phyloP scores from a whole-genome alignment of 1,140 invertebrate species.

The Camponotus pennsylvanicus region DNA sequence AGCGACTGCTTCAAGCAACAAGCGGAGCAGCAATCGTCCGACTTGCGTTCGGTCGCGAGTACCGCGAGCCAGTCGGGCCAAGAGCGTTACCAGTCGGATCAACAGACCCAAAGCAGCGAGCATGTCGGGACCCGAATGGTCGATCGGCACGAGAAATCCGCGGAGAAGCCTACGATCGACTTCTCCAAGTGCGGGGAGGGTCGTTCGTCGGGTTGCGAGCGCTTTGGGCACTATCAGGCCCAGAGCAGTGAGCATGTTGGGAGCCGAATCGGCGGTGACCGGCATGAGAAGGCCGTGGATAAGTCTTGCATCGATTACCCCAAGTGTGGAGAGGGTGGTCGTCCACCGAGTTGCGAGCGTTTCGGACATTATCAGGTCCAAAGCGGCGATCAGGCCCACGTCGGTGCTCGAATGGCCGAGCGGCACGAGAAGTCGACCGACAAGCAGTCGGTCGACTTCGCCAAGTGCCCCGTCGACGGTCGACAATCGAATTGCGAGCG shows the following conservation, averaged over 20 bases:
- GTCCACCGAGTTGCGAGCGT: slow-evolving; percentile 71
- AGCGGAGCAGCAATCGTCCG: slow-evolving; percentile 65
- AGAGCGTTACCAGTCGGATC: slow-evolving; percentile 75
- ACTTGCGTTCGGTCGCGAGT: slow-evolving; percentile 53
- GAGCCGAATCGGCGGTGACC: slow-evolving; percentile 57
- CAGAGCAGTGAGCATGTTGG: slow-evolving; percentile 71
- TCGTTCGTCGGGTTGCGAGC: slow-evolving; percentile 70
- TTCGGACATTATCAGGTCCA: slow-evolving; percentile 71
- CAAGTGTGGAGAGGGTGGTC: slow-evolving; percentile 64
- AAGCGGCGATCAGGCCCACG: slow-evolving; percentile 59
- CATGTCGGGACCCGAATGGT: slow-evolving; percentile 68
- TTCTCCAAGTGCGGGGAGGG: slow-evolving; percentile 64
- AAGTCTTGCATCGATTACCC: slow-evolving; percentile 70
- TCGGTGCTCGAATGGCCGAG: slow-evolving; percentile 48
- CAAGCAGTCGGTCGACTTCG: slow-evolving; percentile 65
- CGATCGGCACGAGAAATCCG: slow-evolving; percentile 73
- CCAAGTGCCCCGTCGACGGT: slow-evolving; percentile 65
- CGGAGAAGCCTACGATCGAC: slow-evolving; percentile 71
- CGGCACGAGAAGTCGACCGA: slow-evolving; percentile 72
- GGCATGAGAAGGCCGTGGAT: slow-evolving; percentile 73
- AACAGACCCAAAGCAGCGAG: slow-evolving; percentile 68
- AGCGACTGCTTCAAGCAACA: slow-evolving; percentile 80
- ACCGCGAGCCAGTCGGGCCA: slow-evolving; percentile 58
- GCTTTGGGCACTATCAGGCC: slow-evolving; percentile 69
- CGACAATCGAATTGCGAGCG: slow-evolving; percentile 73